These are phyloP conservation scores for Seriola aureovittata DNA, from an alignment of 2,113 vertebrate species.

Conservation along the genomic window DNA sequence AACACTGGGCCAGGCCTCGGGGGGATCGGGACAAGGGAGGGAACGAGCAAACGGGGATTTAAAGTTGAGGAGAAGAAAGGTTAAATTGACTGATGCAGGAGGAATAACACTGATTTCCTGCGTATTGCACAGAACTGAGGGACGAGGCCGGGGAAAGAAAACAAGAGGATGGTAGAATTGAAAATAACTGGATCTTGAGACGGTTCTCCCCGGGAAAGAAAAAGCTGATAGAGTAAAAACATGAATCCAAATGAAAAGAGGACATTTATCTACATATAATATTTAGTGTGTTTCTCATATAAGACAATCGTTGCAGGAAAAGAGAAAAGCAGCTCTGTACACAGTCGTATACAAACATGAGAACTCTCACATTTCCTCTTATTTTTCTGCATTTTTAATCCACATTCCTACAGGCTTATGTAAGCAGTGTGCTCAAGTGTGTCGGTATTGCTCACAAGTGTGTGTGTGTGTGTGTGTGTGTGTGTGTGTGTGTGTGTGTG, in stretches of 20 bases:
- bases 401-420: slow-evolving; percentile 65
- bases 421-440: slow-evolving; percentile 49
- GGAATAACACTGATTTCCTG: not conserved
- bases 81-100: not conserved
- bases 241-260: not conserved
- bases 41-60: slow-evolving; percentile 20
- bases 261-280: not conserved
- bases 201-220: not conserved
- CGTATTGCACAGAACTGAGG: not conserved
- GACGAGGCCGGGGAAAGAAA: not conserved
- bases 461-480: too few relatives aligned
- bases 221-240: not conserved
- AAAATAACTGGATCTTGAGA: slow-evolving; percentile 10
- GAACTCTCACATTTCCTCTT: slow-evolving; percentile 22
- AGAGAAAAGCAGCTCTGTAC: slow-evolving; percentile 2
- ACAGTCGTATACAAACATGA: slow-evolving; percentile 9
- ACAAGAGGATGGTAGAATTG: not conserved
- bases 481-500: not conserved
- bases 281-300: not conserved
- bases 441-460: slow-evolving; percentile 12
- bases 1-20: slow-evolving; percentile 44
- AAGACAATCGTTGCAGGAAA: not conserved
- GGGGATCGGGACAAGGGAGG: slow-evolving; percentile 20
- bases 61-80: not conserved
- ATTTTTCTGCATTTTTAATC: slow-evolving; percentile 56